phyloP scores from a whole-genome alignment of 2,113 vertebrate species.

The Eulemur rufifrons region DNA sequence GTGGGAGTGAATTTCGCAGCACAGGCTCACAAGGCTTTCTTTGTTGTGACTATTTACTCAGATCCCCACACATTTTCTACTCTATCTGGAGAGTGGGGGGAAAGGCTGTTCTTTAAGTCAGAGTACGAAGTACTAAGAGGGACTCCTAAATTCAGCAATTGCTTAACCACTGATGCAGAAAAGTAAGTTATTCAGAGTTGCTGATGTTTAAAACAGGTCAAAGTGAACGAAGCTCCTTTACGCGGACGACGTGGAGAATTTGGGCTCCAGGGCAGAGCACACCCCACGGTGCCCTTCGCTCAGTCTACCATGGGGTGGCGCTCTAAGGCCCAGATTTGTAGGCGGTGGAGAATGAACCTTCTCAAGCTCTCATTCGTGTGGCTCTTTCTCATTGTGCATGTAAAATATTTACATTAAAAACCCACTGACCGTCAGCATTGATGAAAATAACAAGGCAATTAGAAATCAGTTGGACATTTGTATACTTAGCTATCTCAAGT shows the following conservation, averaged over 20 bases:
- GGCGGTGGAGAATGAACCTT: not conserved
- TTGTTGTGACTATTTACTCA: conserved; percentile 39
- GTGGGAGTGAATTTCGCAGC: not conserved
- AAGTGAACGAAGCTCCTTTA: not conserved
- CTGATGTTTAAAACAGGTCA: conserved; percentile 7
- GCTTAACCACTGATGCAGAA: not conserved
- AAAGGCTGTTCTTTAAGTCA: not conserved
- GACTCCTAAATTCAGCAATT: not conserved
- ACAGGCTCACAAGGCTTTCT: not conserved
- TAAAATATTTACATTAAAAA: conserved; percentile 62
- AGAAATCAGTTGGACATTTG: conserved; percentile 52
- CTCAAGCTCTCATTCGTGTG: not conserved
- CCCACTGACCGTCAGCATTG: conserved; percentile 20
- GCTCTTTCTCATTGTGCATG: conserved; percentile 39
- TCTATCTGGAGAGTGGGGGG: not conserved
- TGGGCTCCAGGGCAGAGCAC: rapidly evolving
- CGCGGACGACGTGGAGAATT: not conserved
- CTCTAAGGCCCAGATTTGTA: conserved; percentile 82
- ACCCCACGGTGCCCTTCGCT: conserved; percentile 6
- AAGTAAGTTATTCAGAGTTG: not conserved
- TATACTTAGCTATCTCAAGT: conserved; percentile 4
- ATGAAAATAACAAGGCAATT: conserved; percentile 61
- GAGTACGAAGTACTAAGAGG: not conserved
- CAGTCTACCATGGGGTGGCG: conserved; percentile 84
- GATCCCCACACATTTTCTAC: not conserved